phyloP scores from a whole-genome alignment of 2,797 vertebrate genomes.

The Pantherophis vulpinus region DNA sequence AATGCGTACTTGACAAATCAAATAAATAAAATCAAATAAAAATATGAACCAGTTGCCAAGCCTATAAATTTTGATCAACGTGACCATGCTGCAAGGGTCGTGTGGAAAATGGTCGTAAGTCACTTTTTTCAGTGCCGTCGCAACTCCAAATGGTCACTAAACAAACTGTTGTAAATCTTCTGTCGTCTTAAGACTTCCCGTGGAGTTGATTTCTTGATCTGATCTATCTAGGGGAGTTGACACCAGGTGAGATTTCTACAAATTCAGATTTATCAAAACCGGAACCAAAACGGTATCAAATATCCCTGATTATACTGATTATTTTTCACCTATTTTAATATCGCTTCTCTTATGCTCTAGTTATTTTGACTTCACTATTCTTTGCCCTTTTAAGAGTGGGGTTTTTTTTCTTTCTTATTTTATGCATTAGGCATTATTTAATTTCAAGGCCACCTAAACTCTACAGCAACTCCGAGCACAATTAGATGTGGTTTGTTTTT shows the following conservation, averaged over 20 bases:
- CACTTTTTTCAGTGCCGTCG: too few species aligned
- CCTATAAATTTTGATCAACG: too few species aligned
- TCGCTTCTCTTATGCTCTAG: not conserved
- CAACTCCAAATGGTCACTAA: too few species aligned
- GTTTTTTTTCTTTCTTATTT: not conserved
- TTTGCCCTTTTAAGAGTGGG: not conserved
- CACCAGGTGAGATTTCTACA: not conserved
- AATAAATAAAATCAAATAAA: too few species aligned
- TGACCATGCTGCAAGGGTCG: too few species aligned
- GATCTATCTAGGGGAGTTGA: not conserved
- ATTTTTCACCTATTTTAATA: not conserved
- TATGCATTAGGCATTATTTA: not conserved
- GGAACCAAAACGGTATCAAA: too few species aligned
- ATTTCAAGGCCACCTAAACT: not conserved
- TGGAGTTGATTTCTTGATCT: not conserved
- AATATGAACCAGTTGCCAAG: too few species aligned
- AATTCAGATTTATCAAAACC: not conserved
- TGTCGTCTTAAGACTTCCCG: not conserved
- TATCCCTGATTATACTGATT: not conserved
- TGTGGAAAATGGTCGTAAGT: too few species aligned
- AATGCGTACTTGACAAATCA: too few species aligned
- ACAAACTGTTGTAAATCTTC: too few species aligned
- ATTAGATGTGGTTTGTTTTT: not conserved
- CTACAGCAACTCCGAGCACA: not conserved
- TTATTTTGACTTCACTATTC: not conserved